Evolutionary conservation across 2,888 invertebrate species (phyloP), one percentile per base, ranked within the genome.

Genomic region (Mechanitis messenoides): DNA sequence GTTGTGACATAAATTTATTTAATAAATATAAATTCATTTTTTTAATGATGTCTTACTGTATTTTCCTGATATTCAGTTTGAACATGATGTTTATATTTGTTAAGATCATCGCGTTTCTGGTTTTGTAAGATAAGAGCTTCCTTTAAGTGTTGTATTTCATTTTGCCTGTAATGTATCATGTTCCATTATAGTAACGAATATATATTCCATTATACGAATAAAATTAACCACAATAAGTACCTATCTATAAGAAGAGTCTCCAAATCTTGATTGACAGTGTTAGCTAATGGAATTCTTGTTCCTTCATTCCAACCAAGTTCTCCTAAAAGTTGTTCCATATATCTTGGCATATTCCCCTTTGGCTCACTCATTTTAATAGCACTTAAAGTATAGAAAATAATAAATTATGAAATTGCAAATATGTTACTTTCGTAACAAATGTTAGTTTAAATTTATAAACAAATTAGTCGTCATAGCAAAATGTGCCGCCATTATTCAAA

Each of bases 231-330:
- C 3, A 56, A 31, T 11, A 6, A 11, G 33, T 72, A 89, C 91
- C 88, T 85, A 12, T 78, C 68, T 64, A 88, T 84, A 31, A 91
- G 71, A 33, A 79, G 66, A 33, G 74, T 76, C 77, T 91, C 90
- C 45, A 86, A 71, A 55, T 72, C 74, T 72, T 87, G 84, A 62
- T 96, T 96, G 73, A 94, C 94, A 53, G 92, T 91, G 84, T 94
- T 95, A 1, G 96, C 95, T 66, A 96, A 91, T 3, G 96, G 96
- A 71, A 95, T 92, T 74, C 94, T 93, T 64, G 95, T 94, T 5
- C 95, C 95, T 73, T 94, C 92, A 61, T 92, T 91, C 94, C 95
- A 95, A 2, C 95, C 95, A 63, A 95, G 86, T 69, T 93, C 91
- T 69, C 92, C 92, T 63, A 95, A 81, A 62, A 95, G 87, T 71